These are phyloP conservation scores for Hydropsyche betteni DNA, from an alignment of 2,888 invertebrate species.

Conservation along the genomic window DNA sequence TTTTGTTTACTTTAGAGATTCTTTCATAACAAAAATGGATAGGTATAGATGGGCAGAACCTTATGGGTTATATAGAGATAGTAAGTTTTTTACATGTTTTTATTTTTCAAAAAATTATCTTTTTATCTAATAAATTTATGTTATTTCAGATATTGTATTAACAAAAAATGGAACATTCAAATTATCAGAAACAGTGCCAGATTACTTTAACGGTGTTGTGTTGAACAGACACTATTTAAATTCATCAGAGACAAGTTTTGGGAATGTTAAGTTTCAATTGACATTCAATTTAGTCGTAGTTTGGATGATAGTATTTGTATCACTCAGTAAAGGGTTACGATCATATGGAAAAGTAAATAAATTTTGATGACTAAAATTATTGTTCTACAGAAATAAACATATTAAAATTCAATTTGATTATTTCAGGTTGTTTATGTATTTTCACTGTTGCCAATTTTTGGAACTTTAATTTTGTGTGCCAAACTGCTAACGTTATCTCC, in stretches of 20 bases:
- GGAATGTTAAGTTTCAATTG: slow-evolving; percentile 80
- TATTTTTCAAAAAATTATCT: neutral
- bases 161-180: slow-evolving; percentile 61
- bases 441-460: slow-evolving; percentile 79
- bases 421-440: slow-evolving; percentile 75
- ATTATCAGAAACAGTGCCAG: slow-evolving; percentile 80
- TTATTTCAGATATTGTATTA: slow-evolving; percentile 26
- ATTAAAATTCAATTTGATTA: slow-evolving; percentile 24
- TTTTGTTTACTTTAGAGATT: slow-evolving; percentile 86
- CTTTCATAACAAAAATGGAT: slow-evolving; percentile 82
- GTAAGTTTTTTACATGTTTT: slow-evolving; percentile 58
- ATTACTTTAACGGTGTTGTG: slow-evolving; percentile 87
- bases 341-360: slow-evolving; percentile 79
- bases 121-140: slow-evolving; percentile 2
- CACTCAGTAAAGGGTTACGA: slow-evolving; percentile 85
- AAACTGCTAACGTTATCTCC: slow-evolving; percentile 80
- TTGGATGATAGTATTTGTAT: slow-evolving; percentile 90
- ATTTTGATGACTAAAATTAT: neutral
- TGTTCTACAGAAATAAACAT: no score
- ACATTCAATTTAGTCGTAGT: slow-evolving; percentile 90
- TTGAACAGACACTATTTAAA: slow-evolving; percentile 64
- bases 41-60: slow-evolving; percentile 85
- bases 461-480: slow-evolving; percentile 76
- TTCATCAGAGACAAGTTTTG: slow-evolving; percentile 61
- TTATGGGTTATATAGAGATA: slow-evolving; percentile 73